A percentile compares a stretch with the other conserved stretches of the same genome.
These are phyloP conservation scores for Papilio helenus DNA, from an alignment of 1,140 invertebrate species.

Conservation along the genomic window DNA sequence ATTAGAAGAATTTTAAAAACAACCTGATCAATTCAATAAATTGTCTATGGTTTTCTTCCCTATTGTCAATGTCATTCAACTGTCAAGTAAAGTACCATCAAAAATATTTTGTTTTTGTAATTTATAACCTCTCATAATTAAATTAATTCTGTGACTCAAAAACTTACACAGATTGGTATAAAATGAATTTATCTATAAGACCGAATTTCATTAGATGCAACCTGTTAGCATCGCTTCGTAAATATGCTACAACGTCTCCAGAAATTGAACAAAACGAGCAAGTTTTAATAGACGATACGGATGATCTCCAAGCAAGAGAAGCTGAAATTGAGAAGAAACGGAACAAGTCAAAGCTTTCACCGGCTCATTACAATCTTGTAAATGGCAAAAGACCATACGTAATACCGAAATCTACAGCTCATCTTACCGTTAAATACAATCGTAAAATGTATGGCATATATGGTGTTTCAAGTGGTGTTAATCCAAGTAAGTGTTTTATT, in stretches of 20 bases:
- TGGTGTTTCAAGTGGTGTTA: constrained; percentile 70
- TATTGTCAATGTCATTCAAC: background rate
- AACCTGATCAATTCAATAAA: background rate
- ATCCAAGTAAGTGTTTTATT: constrained; percentile 67
- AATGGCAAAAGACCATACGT: constrained; percentile 67
- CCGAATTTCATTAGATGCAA: constrained; percentile 53
- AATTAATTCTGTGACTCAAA: background rate
- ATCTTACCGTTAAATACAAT: constrained; percentile 76
- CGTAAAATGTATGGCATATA: constrained; percentile 77
- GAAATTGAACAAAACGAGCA: constrained; percentile 69
- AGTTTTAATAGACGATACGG: constrained; percentile 68
- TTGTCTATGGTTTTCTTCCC: background rate
- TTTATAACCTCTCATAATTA: constrained; percentile 16
- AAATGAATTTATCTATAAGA: constrained; percentile 70
- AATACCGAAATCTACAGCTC: constrained; percentile 57
- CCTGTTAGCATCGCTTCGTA: constrained; percentile 54
- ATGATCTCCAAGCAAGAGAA: constrained; percentile 64
- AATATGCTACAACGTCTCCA: constrained; percentile 58
- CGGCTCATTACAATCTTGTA: constrained; percentile 64
- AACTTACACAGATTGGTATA: constrained; percentile 17
- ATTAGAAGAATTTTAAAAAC: too few species aligned
- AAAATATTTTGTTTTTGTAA: background rate
- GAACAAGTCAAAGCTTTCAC: constrained; percentile 66
- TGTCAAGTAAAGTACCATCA: background rate
- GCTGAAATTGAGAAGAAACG: constrained; percentile 71